Evolutionary conservation across 2,797 vertebrate genomes (phyloP), one percentile per base, ranked within the genome.

Genomic region (Mus minutoides): DNA sequence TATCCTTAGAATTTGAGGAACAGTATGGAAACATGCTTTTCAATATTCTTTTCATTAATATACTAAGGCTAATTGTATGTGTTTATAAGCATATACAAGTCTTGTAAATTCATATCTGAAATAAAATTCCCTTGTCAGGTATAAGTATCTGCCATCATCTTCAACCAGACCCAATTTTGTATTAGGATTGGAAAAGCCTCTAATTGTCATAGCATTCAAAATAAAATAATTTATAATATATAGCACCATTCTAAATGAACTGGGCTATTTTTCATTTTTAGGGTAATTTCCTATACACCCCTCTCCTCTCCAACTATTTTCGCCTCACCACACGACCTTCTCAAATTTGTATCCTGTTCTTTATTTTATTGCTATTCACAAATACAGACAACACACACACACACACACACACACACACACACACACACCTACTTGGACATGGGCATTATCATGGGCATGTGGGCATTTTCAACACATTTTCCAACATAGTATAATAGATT

Each of bases 11-110:
- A 77, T 73, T 58, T 85, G 76, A 95, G 91, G 46, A n/a, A 54
- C 79, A 79, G 26, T 49, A 67, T 56, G 12, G 16, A 76, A 87
- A 95, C 3, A 87, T 80, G 60, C 17, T 84, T 95, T 84, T n/a
- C n/a, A 80, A 75, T 46, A 24, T 73, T 89, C 29, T 83, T 96
- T 91, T 69, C 40, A 92, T 80, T 79, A 67, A 0, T 46, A 94
- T 29, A 71, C 52, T 26, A 26, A 94, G 58, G 62, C 26, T 11
- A 34, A 46, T 86, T 58, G 49, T 2, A 3, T 22, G 46, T 94
- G 19, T 54, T 60, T 78, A 69, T 86, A 69, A 87, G 21, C n/a
- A 94, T 22, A 77, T 29, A 4, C 7, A 78, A 86, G 43, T 43
- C 19, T 69, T 58, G 1, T 26, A 46, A 3, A n/a, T 6, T 54